A percentile compares a stretch with the other conserved stretches of the same genome.
Conservation (phyloP, 2,797 vertebrate species). For the Hippocampus kuda region DNA sequence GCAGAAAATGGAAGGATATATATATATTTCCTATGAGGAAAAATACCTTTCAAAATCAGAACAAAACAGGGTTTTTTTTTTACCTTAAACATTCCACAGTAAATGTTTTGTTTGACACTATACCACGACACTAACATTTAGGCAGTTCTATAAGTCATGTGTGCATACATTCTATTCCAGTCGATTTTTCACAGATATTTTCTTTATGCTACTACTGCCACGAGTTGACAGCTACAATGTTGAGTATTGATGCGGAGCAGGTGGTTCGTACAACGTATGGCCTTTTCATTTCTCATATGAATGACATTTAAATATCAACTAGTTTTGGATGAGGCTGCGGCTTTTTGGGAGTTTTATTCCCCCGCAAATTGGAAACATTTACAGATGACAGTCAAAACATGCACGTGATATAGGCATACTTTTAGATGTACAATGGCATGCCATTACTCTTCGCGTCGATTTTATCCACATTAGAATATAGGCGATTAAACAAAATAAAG, state of each 20-base stretch:
- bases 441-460: neutral
- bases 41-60: no score
- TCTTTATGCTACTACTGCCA: neutral
- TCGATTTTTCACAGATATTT: neutral
- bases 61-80: no score
- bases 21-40: no score
- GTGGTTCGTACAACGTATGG: neutral
- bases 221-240: neutral
- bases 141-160: neutral
- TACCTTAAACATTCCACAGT: no score
- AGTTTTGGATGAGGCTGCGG: conserved; percentile 37
- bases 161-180: neutral
- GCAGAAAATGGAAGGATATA: no score
- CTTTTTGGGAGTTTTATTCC: neutral
- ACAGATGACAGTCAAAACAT: neutral
- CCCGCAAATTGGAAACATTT: neutral
- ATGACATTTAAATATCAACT: conserved; percentile 52
- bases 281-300: conserved; percentile 48
- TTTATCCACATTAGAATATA: neutral
- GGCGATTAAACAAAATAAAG: conserved; percentile 7
- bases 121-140: no score
- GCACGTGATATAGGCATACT: neutral
- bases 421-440: neutral
- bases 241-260: conserved; percentile 1
- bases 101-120: neutral